Evolutionary conservation across 2,888 invertebrate genomes (phyloP).

Genomic region (Aethes cnicana): DNA sequence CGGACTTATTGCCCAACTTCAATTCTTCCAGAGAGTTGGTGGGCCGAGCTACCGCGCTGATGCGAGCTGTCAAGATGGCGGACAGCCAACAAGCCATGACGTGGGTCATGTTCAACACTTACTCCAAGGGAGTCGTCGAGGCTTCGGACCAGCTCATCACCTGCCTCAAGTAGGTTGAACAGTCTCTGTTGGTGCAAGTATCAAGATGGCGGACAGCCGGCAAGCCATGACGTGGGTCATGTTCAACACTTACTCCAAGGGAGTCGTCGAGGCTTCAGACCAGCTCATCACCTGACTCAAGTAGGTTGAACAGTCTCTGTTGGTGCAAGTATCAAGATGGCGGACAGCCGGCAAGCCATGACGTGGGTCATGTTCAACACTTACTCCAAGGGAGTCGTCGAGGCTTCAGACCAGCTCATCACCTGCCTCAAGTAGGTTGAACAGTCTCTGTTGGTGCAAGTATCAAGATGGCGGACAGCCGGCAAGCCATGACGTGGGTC

Average conservation of each 20-base stretch:
- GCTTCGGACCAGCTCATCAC: constrained; percentile 56
- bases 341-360: constrained; percentile 49
- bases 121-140: constrained; percentile 50
- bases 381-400: constrained; percentile 50
- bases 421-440: constrained; percentile 54
- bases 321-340: constrained; percentile 51
- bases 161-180: constrained; percentile 54
- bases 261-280: constrained; percentile 57
- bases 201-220: constrained; percentile 43
- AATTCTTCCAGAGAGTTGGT: constrained; percentile 47
- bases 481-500: constrained; percentile 60
- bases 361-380: constrained; percentile 61
- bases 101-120: constrained; percentile 58
- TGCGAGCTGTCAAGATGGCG: constrained; percentile 49
- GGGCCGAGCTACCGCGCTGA: constrained; percentile 50
- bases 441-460: constrained; percentile 54
- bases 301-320: too few relatives aligned
- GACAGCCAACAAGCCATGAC: constrained; percentile 53
- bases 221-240: constrained; percentile 62
- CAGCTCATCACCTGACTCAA: constrained; percentile 52
- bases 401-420: constrained; percentile 56
- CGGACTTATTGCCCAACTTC: too few relatives aligned
- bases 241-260: constrained; percentile 49
- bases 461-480: constrained; percentile 44
- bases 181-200: constrained; percentile 54